Base-by-base conservation (phyloP, 2,888 invertebrate genomes). In the Melieria omissa region DNA sequence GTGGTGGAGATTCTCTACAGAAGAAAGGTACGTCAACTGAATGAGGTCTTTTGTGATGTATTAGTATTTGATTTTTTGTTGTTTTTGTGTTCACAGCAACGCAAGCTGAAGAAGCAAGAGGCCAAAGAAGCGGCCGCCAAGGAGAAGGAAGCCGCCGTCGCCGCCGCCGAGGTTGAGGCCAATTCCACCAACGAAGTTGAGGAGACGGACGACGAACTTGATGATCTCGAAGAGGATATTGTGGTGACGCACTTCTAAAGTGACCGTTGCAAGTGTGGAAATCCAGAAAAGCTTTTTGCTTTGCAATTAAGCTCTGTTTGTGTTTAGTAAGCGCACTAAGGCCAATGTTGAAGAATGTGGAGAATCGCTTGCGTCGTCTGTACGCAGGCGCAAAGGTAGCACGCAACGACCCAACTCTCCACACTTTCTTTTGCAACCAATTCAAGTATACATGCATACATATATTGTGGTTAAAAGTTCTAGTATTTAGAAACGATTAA, bases 171-270 rank as follows among this genome's bases (percentile, higher is more conserved):
- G 75, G 92, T 91, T 42, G 81, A 82, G 67, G 83, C 86, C 54
- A 80, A 80, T 74, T 80, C 80, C 55, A 80, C 80, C 60, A 74
- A 77, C 76, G 83, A 81, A 55, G 89, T 91, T 29, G 94, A 94
- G 85, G 95, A 95, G 86, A 94, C 94, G 73, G 95, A 95, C 83
- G 95, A 93, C 86, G 93, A 95, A 84, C 93, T 93, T 83, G 95
- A 95, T 87, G 95, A 95, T 86, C 92, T 95, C 80, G 95, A 95
- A 88, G 95, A 95, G 85, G 94, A 95, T 84, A 94, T 95, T 85
- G 92, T 94, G 85, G 92, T 95, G 83, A 95, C 95, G 77, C 94
- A 94, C 87, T 90, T 95, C 84, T 95, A 92, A 3, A 29, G 29
- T 29, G 29, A 3, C 0, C 29, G 29, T 29, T 3, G 29, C 29